Conservation (phyloP, 2,888 invertebrate genomes). For the Caenorhabditis panamensis region DNA sequence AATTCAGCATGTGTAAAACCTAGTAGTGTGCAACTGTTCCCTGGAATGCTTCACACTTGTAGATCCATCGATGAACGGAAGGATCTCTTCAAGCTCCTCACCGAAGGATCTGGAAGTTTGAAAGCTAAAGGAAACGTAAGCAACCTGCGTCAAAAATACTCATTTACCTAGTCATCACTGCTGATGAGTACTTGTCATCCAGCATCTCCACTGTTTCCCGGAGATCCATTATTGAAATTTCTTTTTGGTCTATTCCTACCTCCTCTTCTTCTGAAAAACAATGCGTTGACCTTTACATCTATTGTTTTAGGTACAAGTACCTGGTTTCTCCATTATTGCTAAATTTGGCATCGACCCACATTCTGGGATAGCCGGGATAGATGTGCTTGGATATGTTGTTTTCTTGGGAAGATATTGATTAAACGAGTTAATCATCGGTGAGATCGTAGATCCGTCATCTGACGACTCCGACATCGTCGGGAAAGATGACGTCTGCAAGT, state of each 20-base stretch:
- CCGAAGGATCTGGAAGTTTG: conserved; percentile 76
- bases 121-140: conserved; percentile 39
- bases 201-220: conserved; percentile 53
- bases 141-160: conserved; percentile 29
- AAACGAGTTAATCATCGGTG: conserved; percentile 63
- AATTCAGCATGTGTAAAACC: conserved; percentile 18
- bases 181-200: conserved; percentile 58
- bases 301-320: too few species aligned
- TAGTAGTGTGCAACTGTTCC: conserved; percentile 61
- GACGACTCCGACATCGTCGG: conserved; percentile 76
- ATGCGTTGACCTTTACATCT: too few species aligned
- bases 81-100: conserved; percentile 75
- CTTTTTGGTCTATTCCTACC: conserved; percentile 13
- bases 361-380: conserved; percentile 57
- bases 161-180: conserved; percentile 53
- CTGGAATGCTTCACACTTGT: conserved; percentile 63
- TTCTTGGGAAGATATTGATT: conserved; percentile 57
- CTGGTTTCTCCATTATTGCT: conserved; percentile 48
- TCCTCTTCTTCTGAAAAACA: conserved; percentile 21
- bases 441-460: conserved; percentile 69
- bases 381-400: conserved; percentile 46
- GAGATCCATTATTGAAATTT: conserved; percentile 58
- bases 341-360: conserved; percentile 68
- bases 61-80: conserved; percentile 79
- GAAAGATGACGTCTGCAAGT: conserved; percentile 79